These are phyloP conservation scores for Paramuricea clavata DNA, from an alignment of 92 coral and sea anemone genomes.

Conservation along the genomic window DNA sequence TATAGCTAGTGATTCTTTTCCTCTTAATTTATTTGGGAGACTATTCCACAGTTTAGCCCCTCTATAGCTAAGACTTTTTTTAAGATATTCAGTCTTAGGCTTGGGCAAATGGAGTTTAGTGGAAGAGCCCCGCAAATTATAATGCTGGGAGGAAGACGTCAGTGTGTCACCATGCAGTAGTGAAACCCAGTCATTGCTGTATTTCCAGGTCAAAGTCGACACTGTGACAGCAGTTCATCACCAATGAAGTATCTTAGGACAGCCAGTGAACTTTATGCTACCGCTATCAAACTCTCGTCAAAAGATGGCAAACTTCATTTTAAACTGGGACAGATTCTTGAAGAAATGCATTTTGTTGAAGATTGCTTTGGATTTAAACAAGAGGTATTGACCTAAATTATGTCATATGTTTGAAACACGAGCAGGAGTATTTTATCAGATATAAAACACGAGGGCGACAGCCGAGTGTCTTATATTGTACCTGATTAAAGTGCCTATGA, in stretches of 20 bases:
- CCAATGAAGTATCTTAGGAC: conserved; percentile 80
- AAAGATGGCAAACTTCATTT: conserved; percentile 89
- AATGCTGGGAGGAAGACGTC: neutral
- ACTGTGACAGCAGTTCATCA: conserved; percentile 78
- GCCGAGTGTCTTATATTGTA: no score
- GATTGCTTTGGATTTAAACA: conserved; percentile 94
- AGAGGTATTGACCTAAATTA: conserved; percentile 65
- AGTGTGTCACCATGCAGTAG: neutral
- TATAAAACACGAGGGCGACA: no score
- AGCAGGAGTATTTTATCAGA: no score
- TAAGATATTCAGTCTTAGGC: no score
- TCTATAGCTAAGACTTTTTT: no score
- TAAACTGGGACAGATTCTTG: conserved; percentile 85
- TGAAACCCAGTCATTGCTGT: neutral
- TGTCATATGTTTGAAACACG: no score
- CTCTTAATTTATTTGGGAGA: no score
- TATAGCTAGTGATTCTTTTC: no score
- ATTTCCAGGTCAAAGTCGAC: conserved; percentile 85
- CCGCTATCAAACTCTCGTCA: conserved; percentile 89
- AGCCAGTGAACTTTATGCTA: conserved; percentile 92
- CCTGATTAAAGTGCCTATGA: no score
- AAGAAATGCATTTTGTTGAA: conserved; percentile 87
- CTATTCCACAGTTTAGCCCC: no score
- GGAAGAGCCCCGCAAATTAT: no score
- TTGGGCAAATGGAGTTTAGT: no score